These are phyloP conservation scores for Caenorhabditis japonica DNA, from an alignment of 2,888 invertebrate species.

Conservation along the genomic window DNA sequence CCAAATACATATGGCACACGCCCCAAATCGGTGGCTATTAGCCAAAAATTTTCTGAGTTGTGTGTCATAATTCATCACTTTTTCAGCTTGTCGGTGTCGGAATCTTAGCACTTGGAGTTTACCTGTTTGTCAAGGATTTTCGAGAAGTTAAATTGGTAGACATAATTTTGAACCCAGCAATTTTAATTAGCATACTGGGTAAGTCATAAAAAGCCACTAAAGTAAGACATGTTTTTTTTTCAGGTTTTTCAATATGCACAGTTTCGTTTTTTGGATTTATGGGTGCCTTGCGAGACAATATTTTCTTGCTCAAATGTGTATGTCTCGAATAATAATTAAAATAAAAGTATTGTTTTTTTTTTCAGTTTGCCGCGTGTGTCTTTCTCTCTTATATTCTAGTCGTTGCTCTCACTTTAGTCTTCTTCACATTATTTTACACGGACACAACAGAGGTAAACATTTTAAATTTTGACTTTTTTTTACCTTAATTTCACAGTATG, in stretches of 20 bases:
- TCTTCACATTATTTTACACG: constrained; percentile 77
- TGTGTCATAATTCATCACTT: no score
- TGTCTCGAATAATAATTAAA: constrained; percentile 23
- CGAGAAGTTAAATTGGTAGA: constrained; percentile 72
- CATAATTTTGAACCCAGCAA: constrained; percentile 74
- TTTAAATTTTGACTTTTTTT: constrained; percentile 10
- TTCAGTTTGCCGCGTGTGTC: constrained; percentile 75
- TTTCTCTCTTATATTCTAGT: constrained; percentile 74
- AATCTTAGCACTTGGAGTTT: constrained; percentile 74
- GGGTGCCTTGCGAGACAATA: constrained; percentile 76
- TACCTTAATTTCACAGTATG: constrained; percentile 6
- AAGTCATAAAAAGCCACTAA: neutral
- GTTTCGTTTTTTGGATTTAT: constrained; percentile 73
- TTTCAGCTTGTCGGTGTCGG: constrained; percentile 75
- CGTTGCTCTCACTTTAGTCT: constrained; percentile 71
- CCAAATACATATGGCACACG: no score
- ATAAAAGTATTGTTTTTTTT: constrained; percentile 10
- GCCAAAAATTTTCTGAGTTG: no score
- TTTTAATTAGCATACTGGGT: constrained; percentile 59
- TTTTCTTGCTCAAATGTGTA: constrained; percentile 74
- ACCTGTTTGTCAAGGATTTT: constrained; percentile 75
- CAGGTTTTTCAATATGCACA: constrained; percentile 67
- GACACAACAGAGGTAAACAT: constrained; percentile 66
- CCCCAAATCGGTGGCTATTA: no score
- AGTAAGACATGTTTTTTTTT: constrained; percentile 1